Evolutionary conservation across 2,113 vertebrate species (phyloP), one percentile per base, ranked within the genome.

Genomic region (Chiloscyllium plagiosum): DNA sequence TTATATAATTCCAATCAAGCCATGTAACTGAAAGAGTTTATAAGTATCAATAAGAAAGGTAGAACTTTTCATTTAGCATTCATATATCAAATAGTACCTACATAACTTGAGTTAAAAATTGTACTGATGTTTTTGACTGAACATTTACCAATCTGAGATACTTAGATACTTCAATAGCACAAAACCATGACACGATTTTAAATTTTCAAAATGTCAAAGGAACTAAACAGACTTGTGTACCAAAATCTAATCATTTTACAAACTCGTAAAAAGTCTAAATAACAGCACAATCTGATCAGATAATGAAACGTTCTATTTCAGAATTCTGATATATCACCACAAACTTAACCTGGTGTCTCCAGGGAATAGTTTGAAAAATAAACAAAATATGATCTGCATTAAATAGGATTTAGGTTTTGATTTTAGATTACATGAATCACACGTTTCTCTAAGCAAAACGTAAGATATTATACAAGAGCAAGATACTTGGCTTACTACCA

Each of bases 291-390:
- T 37, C n/a, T 93, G 89, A 93, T 93, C 0, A 5, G 0, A 22
- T 66, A 66, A n/a, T 93, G 66, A 93, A 90, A 93, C n/a, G 6
- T 93, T 93, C n/a, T 5, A 93, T 66, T 37, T 37, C n/a, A 93
- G 61, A 93, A 66, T 37, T 22, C 17, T 37, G 89, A 37, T 68
- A 66, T 7, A 93, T 66, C 89, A 20, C 7, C 80, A 83, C 37
- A 93, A 93, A 93, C 66, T 93, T 87, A 52, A 87, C 29, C 89
- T 66, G 56, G 61, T 7, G 61, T 37, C 61, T 61, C 52, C 52
- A 52, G 12, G 52, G 89, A 68, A 66, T 42, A 66, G 89, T 37
- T 56, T 65, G 15, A 92, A 65, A 92, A 37, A 61, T 33, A 66
- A 17, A 93, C 5, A 61, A n/a, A 68, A 37, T 33, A 66, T 68